phyloP scores from a whole-genome alignment of 2,888 invertebrate genomes.

The Eupelmus urozonus region DNA sequence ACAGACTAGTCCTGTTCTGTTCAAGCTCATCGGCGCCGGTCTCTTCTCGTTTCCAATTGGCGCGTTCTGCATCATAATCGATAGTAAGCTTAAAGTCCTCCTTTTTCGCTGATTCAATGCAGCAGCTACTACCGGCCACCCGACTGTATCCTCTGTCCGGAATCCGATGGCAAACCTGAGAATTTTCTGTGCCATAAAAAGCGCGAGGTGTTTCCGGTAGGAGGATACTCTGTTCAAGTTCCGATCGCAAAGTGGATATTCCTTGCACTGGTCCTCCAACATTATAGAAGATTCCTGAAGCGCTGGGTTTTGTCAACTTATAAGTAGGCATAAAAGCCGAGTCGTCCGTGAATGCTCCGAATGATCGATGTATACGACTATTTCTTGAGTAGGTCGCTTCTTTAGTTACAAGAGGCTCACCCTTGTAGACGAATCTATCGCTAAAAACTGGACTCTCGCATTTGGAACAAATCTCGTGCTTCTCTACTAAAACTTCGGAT shows the following conservation, averaged over 20 bases:
- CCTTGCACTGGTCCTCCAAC: constrained; percentile 57
- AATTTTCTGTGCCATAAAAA: constrained; percentile 47
- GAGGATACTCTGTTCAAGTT: constrained; percentile 64
- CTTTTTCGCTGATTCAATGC: not conserved
- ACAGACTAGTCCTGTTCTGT: constrained; percentile 72
- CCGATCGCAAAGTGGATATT: constrained; percentile 63
- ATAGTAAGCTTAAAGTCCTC: constrained; percentile 26
- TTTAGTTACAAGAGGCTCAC: constrained; percentile 64
- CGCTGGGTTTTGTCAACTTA: constrained; percentile 65
- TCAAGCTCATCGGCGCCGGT: constrained; percentile 61
- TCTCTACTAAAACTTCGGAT: constrained; percentile 56
- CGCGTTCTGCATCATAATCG: constrained; percentile 28
- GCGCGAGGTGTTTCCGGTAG: constrained; percentile 54
- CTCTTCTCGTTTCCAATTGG: constrained; percentile 40
- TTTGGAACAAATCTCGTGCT: constrained; percentile 65
- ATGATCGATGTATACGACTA: not conserved
- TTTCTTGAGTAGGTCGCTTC: constrained; percentile 63
- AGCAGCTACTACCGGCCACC: constrained; percentile 63
- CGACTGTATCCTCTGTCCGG: constrained; percentile 64
- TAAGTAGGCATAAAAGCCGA: constrained; percentile 69
- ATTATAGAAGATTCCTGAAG: constrained; percentile 68
- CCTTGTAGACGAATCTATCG: constrained; percentile 69
- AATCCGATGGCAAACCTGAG: constrained; percentile 66
- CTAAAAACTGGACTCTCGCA: constrained; percentile 72
- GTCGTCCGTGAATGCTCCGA: not conserved